Conservation (phyloP, 1,140 invertebrate genomes). For the Chrysoperla carnea region DNA sequence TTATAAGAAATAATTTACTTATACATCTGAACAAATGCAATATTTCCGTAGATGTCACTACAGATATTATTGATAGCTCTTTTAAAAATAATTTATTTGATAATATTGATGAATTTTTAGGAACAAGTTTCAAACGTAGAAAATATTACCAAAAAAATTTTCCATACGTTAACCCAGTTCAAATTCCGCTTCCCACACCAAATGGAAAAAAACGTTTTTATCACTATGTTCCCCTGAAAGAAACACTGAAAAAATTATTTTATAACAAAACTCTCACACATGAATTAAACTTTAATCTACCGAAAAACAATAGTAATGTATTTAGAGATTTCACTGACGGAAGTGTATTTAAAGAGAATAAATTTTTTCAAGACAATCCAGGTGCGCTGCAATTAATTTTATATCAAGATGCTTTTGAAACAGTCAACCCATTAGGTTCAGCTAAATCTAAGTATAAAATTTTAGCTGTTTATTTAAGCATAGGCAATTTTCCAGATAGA, state of each 20-base stretch:
- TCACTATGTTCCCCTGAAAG: conserved; percentile 12
- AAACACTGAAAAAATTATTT: conserved; percentile 12
- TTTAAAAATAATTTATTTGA: conserved; percentile 4
- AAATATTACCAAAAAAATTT: conserved; percentile 11
- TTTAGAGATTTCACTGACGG: conserved; percentile 17
- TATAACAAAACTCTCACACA: conserved; percentile 9
- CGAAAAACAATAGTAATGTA: conserved; percentile 3
- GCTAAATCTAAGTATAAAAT: conserved; percentile 18
- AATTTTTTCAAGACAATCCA: conserved; percentile 14
- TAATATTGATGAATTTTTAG: conserved; percentile 1
- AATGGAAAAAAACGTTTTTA: conserved; percentile 9
- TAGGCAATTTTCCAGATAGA: too few relatives aligned
- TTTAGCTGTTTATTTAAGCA: conserved; percentile 16
- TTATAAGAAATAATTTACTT: too few relatives aligned
- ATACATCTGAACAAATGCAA: neutral
- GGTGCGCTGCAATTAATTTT: conserved; percentile 15
- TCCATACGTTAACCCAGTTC: conserved; percentile 8
- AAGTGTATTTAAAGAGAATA: conserved; percentile 11
- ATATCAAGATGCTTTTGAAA: conserved; percentile 19
- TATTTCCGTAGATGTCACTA: neutral
- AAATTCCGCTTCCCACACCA: neutral
- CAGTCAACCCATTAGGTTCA: conserved; percentile 18
- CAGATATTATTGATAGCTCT: neutral
- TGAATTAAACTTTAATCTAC: conserved; percentile 4
- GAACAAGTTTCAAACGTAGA: conserved; percentile 7